phyloP scores from a whole-genome alignment of 2,113 vertebrate genomes.

The Rhombomys opimus region DNA sequence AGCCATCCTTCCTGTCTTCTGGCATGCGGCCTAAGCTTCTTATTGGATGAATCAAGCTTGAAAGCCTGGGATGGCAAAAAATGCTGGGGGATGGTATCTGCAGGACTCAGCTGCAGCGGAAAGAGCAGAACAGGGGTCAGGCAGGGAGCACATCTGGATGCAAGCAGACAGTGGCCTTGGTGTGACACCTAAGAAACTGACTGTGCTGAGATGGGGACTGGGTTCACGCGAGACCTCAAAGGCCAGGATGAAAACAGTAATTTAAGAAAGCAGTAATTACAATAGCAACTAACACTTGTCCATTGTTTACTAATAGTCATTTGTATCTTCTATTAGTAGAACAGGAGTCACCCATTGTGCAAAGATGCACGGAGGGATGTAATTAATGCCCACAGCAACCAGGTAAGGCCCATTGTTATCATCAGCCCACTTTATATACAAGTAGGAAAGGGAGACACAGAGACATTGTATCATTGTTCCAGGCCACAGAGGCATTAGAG shows the following conservation, averaged over 20 bases:
- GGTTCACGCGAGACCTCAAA: background rate
- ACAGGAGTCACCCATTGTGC: background rate
- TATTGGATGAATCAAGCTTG: background rate
- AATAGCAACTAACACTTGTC: conserved; percentile 15
- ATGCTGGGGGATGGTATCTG: background rate
- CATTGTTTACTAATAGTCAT: background rate
- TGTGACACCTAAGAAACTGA: background rate
- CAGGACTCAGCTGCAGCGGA: background rate
- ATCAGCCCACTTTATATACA: background rate
- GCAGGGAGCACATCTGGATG: background rate
- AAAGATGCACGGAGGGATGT: background rate
- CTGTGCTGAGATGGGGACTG: background rate
- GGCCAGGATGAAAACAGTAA: background rate
- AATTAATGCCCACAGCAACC: background rate
- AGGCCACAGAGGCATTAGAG: background rate
- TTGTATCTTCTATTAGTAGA: background rate
- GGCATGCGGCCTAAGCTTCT: background rate
- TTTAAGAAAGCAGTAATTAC: background rate
- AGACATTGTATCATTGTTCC: background rate
- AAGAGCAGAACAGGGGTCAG: background rate
- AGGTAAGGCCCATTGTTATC: background rate
- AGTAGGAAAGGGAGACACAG: background rate
- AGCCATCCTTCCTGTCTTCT: background rate
- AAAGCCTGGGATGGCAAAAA: background rate
- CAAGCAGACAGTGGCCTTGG: background rate